These are phyloP conservation scores for Psophia crepitans DNA, from an alignment of 2,113 vertebrate species.

Conservation along the genomic window DNA sequence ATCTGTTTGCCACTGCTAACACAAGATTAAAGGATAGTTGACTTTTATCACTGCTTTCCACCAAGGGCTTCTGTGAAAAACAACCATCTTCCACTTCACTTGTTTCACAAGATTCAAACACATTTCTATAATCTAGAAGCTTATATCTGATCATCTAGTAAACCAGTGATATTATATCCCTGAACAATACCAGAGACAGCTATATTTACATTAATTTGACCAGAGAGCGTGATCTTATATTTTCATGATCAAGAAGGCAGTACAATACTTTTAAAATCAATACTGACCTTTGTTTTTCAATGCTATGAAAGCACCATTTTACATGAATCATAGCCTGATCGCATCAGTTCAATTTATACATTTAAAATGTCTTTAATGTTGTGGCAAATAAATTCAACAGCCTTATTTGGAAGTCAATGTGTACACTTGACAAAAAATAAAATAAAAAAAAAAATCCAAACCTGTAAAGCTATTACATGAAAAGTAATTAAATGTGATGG, in stretches of 20 bases:
- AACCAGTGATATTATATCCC: neutral
- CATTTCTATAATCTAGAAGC: neutral
- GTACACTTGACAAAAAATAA: neutral
- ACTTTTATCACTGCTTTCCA: neutral
- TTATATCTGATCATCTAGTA: neutral
- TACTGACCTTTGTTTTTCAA: neutral
- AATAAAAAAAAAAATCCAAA: neutral
- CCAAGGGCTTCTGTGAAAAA: neutral
- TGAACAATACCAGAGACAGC: neutral
- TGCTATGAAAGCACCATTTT: neutral
- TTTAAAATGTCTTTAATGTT: neutral
- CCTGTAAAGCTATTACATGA: neutral
- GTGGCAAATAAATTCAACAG: neutral
- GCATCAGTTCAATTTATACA: neutral
- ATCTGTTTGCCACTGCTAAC: neutral
- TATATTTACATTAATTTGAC: neutral
- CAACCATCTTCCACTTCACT: neutral
- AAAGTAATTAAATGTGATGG: neutral
- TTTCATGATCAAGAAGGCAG: neutral
- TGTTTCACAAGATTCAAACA: neutral
- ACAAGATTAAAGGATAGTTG: neutral
- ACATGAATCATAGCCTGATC: neutral
- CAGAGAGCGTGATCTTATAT: neutral
- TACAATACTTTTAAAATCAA: neutral
- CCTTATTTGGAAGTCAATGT: neutral